Percentiles rank a stretch among this genome's conserved stretches.
These are phyloP conservation scores for Pteruthius melanotis DNA, from an alignment of 2,113 vertebrate genomes.

Conservation along the genomic window DNA sequence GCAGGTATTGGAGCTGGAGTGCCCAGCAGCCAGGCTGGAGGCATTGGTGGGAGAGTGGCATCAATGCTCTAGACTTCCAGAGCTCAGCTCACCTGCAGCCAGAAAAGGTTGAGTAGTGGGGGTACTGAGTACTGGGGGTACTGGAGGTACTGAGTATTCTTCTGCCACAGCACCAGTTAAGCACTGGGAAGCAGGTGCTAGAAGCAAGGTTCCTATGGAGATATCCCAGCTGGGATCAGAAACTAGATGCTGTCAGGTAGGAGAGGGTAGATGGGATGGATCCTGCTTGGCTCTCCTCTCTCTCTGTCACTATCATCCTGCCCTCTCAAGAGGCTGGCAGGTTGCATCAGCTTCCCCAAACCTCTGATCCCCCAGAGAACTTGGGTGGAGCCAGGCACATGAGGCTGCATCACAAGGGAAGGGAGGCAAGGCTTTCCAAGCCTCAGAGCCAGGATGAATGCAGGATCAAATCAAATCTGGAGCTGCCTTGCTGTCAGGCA, in stretches of 20 bases:
- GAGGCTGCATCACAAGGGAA: neutral
- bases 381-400: accelerated
- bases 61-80: neutral
- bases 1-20: neutral
- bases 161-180: neutral
- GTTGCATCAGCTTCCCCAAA: neutral
- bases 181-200: neutral
- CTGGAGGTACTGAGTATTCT: no score
- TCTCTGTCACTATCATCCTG: neutral
- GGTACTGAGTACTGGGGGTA: no score
- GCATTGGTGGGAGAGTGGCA: neutral
- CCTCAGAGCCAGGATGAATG: neutral
- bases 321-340: neutral
- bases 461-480: neutral
- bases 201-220: accelerated
- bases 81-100: neutral
- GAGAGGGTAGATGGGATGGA: neutral
- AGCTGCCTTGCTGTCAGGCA: neutral
- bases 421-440: neutral
- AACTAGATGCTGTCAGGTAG: neutral
- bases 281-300: neutral
- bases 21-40: neutral
- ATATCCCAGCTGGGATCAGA: neutral
- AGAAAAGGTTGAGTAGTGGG: neutral
- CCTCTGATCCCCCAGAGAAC: neutral